Base-by-base conservation (phyloP, 2,113 vertebrate genomes). In the Coreoperca whiteheadi region DNA sequence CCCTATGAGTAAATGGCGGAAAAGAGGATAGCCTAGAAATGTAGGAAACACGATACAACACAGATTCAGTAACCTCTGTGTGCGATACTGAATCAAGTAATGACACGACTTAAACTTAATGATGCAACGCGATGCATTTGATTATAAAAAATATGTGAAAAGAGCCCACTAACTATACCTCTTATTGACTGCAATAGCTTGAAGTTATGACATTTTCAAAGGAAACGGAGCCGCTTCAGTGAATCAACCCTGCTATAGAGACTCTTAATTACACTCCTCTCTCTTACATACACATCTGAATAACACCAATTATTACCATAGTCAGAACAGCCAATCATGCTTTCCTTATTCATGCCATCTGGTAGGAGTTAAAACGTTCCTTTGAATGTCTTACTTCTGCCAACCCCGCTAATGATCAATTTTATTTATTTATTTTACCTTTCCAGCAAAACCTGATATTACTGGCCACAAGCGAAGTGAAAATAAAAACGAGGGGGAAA, bases 401-500 rank as follows among this genome's bases (percentile, higher is more conserved):
- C 63, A 81, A 59, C 60, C 46, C 23, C 25, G 67, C 68, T 79
- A 88, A 83, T 78, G 37, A 77, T 81, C 32, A 15, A 5, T 53
- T 71, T 65, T 78, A 82, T 75, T 69, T 63, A 75, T 84, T 76
- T 83, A 59, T 90, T 87, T 87, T 65, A 46, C 89, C 64, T 87
- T 60, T 84, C 0, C 75, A 99, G 98, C 98, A 80, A 88, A 82
- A 90, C 98, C 98, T 56, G 96, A 97, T 65, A 96, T 99, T 92
- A 97, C 94, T 15, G 96, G 97, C 53, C 97, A 99, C 93, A 99
- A 99, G 93, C 92, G 97, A 77, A 99, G 98, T 14, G 98, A 99
- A 92, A 99, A 99, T 88, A 98, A 97, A 77, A 99, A 99, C 0
- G 98, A 99, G 93, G 98, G 97, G 9, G 97, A 99, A 87, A 97